phyloP scores from a whole-genome alignment of 2,113 vertebrate species.

The Riparia riparia region DNA sequence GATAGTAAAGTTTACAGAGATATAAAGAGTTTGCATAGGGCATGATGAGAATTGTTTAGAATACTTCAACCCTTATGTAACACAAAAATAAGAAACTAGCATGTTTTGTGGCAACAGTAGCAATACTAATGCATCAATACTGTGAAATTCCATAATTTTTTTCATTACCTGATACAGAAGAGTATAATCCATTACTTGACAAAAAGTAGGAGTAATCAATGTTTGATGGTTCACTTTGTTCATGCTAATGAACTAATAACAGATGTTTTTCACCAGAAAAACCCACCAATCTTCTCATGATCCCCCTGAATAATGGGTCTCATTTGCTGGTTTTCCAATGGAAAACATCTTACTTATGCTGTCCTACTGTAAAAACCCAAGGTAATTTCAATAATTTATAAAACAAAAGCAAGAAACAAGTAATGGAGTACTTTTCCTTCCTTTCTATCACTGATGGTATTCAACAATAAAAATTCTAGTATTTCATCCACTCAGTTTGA shows the following conservation, averaged over 20 bases:
- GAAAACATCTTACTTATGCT: neutral
- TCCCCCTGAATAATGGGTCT: neutral
- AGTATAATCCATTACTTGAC: neutral
- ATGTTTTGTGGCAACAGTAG: rapidly evolving
- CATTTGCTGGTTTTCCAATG: neutral
- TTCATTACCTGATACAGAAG: neutral
- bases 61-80: neutral
- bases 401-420: neutral
- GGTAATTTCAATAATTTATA: neutral
- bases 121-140: neutral
- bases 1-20: neutral
- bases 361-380: neutral
- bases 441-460: neutral
- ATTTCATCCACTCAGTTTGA: neutral
- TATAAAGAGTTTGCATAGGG: neutral
- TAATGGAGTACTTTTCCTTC: rapidly evolving
- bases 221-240: neutral
- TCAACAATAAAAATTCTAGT: neutral
- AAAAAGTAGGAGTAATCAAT: neutral
- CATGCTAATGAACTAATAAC: neutral
- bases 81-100: neutral
- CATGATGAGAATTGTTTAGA: neutral
- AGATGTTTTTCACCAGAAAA: neutral
- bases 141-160: neutral
- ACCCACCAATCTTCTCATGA: rapidly evolving